Base-by-base conservation (phyloP, 2,797 vertebrate species). In the Takifugu rubripes region DNA sequence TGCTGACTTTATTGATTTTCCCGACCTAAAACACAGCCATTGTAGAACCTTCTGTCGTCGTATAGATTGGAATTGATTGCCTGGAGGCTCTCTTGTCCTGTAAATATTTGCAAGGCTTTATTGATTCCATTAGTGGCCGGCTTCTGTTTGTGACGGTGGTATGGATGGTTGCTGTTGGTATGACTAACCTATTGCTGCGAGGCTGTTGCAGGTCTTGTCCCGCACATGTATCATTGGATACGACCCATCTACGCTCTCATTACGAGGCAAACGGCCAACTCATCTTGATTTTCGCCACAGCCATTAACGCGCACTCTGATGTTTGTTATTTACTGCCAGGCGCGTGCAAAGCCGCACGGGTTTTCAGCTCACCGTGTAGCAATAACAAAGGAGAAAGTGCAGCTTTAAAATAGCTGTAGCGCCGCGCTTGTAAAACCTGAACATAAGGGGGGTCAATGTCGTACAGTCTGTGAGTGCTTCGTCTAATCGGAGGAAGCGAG, bases 101-200 rank as follows among this genome's bases (percentile, higher is more conserved):
- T 87, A 89, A 90, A 89, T 89, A 89, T 90, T 90, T 90, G 85
- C 76, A 78, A 87, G 79, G 65, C 73, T 65, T 73, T 83, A 87
- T 90, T 77, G 86, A 90, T 90, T 87, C 75, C 84, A 86, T 89
- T 90, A 87, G 77, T 25, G 70, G 67, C 72, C 75, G 72, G 52
- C 83, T 84, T 68, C 77, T 87, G 66, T 82, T 77, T 81, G 74
- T 83, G 80, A 79, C 82, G 79, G 66, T 72, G 50, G 61, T 75
- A 72, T 79, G 74, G 77, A 73, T 76, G 84, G 72, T 58, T 71
- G 70, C 76, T 68, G 74, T 76, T 78, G 73, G 67, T 74, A 57
- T 70, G 77, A 74, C 63, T 73, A 72, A 78, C 77, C 61, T 59
- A 68, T 77, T 77, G 70, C 52, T 56, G 55, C 40, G 49, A 75